phyloP scores from a whole-genome alignment of 2,888 invertebrate species.

The Eupithecia subfuscata region DNA sequence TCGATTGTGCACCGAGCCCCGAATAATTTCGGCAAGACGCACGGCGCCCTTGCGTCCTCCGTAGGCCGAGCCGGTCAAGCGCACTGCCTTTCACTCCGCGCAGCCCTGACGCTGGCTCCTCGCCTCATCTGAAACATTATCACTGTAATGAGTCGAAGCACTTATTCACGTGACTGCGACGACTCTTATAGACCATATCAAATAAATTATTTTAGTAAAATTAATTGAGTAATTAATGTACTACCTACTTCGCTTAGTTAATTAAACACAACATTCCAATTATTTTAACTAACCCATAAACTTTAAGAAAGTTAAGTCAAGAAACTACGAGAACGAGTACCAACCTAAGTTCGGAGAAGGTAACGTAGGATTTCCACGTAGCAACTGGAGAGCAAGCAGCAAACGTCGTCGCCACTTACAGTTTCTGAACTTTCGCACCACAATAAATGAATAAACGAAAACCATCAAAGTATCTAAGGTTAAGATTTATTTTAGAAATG shows the following conservation, averaged over 20 bases:
- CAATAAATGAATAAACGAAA: neutral
- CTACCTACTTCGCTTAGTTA: neutral
- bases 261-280: neutral
- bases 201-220: neutral
- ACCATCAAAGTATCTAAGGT: neutral
- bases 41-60: constrained; percentile 81
- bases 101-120: constrained; percentile 35
- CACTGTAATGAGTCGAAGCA: constrained; percentile 20
- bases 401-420: constrained; percentile 4
- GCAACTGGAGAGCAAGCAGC: neutral
- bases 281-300: neutral
- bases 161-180: neutral
- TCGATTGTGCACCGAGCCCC: constrained; percentile 84
- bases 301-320: constrained; percentile 3
- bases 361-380: constrained; percentile 6
- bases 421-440: constrained; percentile 2
- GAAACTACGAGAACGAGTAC: neutral
- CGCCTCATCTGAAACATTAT: constrained; percentile 12
- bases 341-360: constrained; percentile 2
- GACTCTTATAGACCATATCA: neutral
- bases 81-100: constrained; percentile 64
- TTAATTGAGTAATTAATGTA: neutral
- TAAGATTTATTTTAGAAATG: neutral
- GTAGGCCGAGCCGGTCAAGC: constrained; percentile 66
- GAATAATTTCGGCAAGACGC: constrained; percentile 84